phyloP scores from a whole-genome alignment of 2,888 invertebrate genomes.

The Synergus laeviventris region DNA sequence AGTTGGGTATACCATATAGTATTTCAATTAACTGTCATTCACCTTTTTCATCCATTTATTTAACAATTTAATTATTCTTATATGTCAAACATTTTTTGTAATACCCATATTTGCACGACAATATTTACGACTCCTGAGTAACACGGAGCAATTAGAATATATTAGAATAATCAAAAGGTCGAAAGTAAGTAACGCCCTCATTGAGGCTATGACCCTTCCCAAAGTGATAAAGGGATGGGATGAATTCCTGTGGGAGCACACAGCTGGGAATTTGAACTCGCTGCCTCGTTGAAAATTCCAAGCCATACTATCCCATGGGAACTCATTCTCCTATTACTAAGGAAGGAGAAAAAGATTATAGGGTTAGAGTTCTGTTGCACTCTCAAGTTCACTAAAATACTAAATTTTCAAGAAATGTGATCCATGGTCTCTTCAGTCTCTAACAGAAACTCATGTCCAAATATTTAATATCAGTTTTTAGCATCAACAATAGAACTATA shows the following conservation, averaged over 20 bases:
- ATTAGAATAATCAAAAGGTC: conserved; percentile 40
- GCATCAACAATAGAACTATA: background rate
- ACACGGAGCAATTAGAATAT: conserved; percentile 37
- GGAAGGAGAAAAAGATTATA: conserved; percentile 31
- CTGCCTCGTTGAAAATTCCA: conserved; percentile 37
- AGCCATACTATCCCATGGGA: conserved; percentile 35
- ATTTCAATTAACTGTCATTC: too few species aligned
- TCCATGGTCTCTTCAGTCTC: conserved; percentile 4
- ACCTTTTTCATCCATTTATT: too few species aligned
- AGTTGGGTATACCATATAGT: too few species aligned
- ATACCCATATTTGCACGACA: conserved; percentile 25
- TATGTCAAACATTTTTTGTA: background rate
- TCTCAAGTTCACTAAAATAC: conserved; percentile 27
- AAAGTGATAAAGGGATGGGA: conserved; percentile 39
- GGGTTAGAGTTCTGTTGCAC: conserved; percentile 33
- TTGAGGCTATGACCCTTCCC: conserved; percentile 37
- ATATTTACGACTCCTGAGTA: conserved; percentile 18
- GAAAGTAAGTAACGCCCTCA: conserved; percentile 39
- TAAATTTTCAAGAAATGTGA: conserved; percentile 37
- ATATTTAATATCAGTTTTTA: conserved; percentile 17
- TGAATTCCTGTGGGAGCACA: conserved; percentile 39
- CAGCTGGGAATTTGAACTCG: conserved; percentile 36
- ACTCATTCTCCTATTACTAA: conserved; percentile 31
- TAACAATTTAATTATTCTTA: too few species aligned
- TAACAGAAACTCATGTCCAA: background rate